phyloP scores from a whole-genome alignment of 2,888 invertebrate species.

The Andrena dorsata region DNA sequence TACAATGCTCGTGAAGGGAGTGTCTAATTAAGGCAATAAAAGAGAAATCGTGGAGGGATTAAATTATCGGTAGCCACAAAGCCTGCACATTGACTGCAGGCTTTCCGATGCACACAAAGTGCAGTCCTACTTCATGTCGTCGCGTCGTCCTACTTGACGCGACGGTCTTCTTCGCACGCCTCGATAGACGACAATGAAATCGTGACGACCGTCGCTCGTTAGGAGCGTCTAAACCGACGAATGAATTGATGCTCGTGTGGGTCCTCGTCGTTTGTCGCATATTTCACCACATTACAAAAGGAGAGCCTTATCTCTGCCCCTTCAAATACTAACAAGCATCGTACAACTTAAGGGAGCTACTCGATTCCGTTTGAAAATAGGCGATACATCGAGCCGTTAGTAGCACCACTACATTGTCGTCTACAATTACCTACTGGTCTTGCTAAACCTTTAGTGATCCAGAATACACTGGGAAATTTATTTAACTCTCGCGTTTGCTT shows the following conservation, averaged over 20 bases:
- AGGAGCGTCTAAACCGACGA: conserved; percentile 1
- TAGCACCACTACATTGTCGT: too few species aligned
- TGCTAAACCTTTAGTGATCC: too few species aligned
- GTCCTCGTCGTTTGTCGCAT: neutral
- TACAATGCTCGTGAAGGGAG: neutral
- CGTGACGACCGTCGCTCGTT: conserved; percentile 21
- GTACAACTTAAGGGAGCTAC: too few species aligned
- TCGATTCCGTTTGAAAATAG: too few species aligned
- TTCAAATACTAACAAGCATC: too few species aligned
- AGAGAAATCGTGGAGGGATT: neutral
- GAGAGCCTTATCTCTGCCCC: neutral
- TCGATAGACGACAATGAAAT: conserved; percentile 38
- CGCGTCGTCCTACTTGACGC: conserved; percentile 32
- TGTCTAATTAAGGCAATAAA: neutral
- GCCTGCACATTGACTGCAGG: neutral
- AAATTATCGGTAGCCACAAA: conserved; percentile 4
- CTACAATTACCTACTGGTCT: too few species aligned
- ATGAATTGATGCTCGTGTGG: conserved; percentile 11
- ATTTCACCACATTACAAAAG: neutral
- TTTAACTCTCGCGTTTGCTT: too few species aligned
- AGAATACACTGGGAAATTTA: too few species aligned
- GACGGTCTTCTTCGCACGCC: conserved; percentile 10
- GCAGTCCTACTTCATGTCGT: conserved; percentile 22
- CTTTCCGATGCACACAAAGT: conserved; percentile 19
- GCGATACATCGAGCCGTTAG: too few species aligned